Evolutionary conservation across 2,113 vertebrate genomes (phyloP).

Genomic region (Shinisaurus crocodilurus): DNA sequence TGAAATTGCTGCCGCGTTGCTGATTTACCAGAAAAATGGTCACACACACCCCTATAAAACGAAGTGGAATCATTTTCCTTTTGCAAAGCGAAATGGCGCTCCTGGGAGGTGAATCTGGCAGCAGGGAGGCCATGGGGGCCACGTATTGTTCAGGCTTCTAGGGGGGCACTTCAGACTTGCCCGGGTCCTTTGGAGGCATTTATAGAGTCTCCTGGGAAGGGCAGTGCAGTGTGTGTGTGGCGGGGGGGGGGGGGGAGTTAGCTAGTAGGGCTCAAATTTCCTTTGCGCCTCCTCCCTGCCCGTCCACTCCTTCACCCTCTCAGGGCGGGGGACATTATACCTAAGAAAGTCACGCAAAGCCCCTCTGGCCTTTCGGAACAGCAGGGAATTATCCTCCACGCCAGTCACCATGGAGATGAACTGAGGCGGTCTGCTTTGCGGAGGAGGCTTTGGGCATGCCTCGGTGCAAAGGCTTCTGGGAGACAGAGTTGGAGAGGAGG

Average conservation of each 20-base stretch:
- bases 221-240: no score
- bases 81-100: no score
- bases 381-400: background rate
- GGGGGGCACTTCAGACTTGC: background rate
- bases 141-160: no score
- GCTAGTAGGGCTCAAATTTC: background rate
- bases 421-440: rapidly evolving
- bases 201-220: no score
- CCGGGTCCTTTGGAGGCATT: background rate
- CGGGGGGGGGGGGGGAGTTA: background rate
- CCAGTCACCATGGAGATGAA: background rate
- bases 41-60: no score
- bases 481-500: background rate
- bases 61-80: no score
- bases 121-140: no score
- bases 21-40: no score
- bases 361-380: background rate
- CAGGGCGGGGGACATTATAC: background rate
- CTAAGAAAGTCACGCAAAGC: background rate
- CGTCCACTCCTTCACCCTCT: background rate
- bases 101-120: no score
- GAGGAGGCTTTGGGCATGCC: background rate
- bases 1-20: no score
- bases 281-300: background rate
- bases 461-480: background rate